phyloP scores from a whole-genome alignment of 1,140 invertebrate species.

The Drosophila mojavensis region DNA sequence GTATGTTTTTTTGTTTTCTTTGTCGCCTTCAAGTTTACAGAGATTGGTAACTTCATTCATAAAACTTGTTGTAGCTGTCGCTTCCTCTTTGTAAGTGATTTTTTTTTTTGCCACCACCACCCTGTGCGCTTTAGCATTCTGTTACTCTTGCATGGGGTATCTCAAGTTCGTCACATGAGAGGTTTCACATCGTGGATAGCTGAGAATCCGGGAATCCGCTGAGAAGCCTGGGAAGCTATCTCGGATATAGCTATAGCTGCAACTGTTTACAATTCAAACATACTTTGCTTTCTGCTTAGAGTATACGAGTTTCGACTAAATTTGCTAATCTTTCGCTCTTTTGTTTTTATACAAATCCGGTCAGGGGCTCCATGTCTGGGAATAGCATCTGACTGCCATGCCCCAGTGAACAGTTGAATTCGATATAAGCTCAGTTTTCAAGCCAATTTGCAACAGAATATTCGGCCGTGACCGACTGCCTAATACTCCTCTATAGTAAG shows the following conservation, averaged over 20 bases:
- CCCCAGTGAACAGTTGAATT: constrained; percentile 38
- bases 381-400: constrained; percentile 64
- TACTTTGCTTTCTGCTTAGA: neutral
- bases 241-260: too few relatives aligned
- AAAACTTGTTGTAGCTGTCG: constrained; percentile 68
- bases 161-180: neutral
- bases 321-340: neutral
- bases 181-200: too few relatives aligned
- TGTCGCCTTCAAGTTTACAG: constrained; percentile 52
- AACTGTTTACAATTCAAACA: too few relatives aligned
- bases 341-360: constrained; percentile 55
- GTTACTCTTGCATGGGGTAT: neutral
- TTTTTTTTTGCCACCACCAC: constrained; percentile 34
- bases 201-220: too few relatives aligned
- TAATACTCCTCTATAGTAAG: too few relatives aligned
- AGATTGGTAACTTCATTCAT: constrained; percentile 62
- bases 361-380: constrained; percentile 26
- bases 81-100: constrained; percentile 76
- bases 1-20: neutral
- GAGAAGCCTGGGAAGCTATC: too few relatives aligned
- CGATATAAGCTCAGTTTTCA: constrained; percentile 15
- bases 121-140: constrained; percentile 15
- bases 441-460: neutral
- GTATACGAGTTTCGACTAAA: neutral
- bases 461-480: too few relatives aligned